Evolutionary conservation across 92 coral and sea anemone genomes (phyloP).

Genomic region (Phenganax stokvisi): DNA sequence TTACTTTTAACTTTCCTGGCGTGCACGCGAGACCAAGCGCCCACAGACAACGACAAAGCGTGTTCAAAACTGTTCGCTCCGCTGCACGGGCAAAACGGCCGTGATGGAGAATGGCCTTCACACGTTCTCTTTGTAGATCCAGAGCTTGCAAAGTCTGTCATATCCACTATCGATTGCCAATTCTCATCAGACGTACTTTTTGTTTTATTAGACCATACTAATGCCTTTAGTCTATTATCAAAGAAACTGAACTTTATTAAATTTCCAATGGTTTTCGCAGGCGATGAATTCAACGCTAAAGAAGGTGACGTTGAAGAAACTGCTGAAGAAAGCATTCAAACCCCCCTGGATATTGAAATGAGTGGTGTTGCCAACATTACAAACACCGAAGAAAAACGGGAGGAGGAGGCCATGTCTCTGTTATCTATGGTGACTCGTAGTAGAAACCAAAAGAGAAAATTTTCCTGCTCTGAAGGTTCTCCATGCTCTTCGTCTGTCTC

Average conservation of each 20-base stretch:
- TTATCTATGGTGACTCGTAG: slow-evolving; percentile 18
- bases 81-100: too few species aligned
- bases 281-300: slow-evolving; percentile 10
- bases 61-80: too few species aligned
- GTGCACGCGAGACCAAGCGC: too few species aligned
- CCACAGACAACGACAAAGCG: too few species aligned
- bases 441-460: not conserved
- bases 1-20: too few species aligned
- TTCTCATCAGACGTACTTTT: too few species aligned
- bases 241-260: not conserved
- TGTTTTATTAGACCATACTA: not conserved
- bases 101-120: too few species aligned
- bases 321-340: not conserved
- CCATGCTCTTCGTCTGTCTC: slow-evolving; percentile 5
- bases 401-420: slow-evolving; percentile 11
- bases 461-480: not conserved
- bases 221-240: not conserved
- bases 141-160: too few species aligned
- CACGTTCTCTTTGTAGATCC: too few species aligned
- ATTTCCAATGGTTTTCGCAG: not conserved
- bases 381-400: not conserved
- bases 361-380: not conserved
- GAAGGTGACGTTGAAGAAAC: slow-evolving; percentile 10
- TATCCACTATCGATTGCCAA: not conserved
- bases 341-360: not conserved